Evolutionary conservation across 2,888 invertebrate species (phyloP), one percentile per base, ranked within the genome.

Genomic region (Drosophila paranaensis): DNA sequence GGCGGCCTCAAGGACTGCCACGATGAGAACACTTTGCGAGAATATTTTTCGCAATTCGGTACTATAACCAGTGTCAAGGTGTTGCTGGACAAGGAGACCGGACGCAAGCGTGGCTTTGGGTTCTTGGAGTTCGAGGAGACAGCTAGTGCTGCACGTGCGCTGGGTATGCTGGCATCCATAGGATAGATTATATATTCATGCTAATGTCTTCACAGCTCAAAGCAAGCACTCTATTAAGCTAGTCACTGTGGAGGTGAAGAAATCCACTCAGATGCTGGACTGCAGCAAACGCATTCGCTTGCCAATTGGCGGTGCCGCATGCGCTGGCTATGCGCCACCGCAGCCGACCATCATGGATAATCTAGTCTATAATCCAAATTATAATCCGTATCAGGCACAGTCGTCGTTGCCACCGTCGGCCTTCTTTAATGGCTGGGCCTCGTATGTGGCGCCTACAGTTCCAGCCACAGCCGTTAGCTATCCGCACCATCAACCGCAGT

Each of bases 211-310:
- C 3, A n/a, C 25, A 91, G 92, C 82, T 51, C 82, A 90, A 54
- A 76, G 82, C 68, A 90, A 89, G 67, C 92, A 92, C 40, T 80
- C 84, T 11, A 91, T 92, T 5, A 91, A 90, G 57, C 73, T 79
- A 39, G 75, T 82, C 4, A 69, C 88, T 6, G 88, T 92, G 14
- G 92, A 92, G 66, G 92, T 91, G 0, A 92, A 92, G 57, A 92
- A 91, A 71, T 91, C 91, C 1, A 85, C 90, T 20, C 91, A 91
- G 42, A 90, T 91, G 56, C 80, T 84, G 16, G 90, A 92, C 48
- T 65, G 75, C 35, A 75, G 73, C 35, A 90, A 87, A 73, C 71
- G 82, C 70, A 10, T 88, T 63, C 77, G 95, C 94, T 77, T 95
- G 74, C 69, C 81, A 43, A 43, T 89, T 61, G 65, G 88, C 45